A percentile compares a stretch with the other conserved stretches of the same genome.
Conservation (phyloP, 2,797 vertebrate genomes). For the Poeciliopsis paucimaculata region DNA sequence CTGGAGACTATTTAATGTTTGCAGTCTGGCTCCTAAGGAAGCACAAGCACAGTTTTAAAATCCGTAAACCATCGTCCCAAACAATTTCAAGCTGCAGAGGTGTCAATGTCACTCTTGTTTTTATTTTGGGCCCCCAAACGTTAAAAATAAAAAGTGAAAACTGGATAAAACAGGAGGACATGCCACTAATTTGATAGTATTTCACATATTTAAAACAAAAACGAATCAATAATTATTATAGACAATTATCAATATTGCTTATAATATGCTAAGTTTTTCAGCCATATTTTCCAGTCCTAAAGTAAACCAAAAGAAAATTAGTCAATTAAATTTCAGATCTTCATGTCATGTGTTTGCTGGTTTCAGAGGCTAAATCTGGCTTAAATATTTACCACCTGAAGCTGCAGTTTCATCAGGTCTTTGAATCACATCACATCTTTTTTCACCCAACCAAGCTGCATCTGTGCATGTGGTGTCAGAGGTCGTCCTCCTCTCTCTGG, state of each 20-base stretch:
- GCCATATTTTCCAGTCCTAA: too few relatives aligned
- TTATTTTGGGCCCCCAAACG: too few relatives aligned
- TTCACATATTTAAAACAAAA: too few relatives aligned
- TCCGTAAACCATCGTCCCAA: neutral
- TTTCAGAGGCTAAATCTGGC: neutral
- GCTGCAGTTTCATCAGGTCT: neutral
- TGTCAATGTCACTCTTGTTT: too few relatives aligned
- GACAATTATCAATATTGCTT: too few relatives aligned
- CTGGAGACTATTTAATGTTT: neutral
- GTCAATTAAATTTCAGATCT: neutral
- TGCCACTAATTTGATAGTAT: too few relatives aligned
- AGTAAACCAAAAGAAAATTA: neutral
- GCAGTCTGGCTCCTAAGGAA: neutral
- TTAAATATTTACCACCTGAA: neutral
- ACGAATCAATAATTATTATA: too few relatives aligned
- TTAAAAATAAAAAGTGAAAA: neutral
- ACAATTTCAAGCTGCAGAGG: neutral
- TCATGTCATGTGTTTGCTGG: neutral
- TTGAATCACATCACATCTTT: neutral
- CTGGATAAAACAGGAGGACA: neutral
- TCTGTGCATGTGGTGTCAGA: conserved; percentile 14
- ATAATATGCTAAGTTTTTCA: too few relatives aligned
- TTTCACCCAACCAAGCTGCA: too few relatives aligned
- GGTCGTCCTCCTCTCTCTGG: conserved; percentile 37
- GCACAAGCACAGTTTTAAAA: neutral